Evolutionary conservation across 2,797 vertebrate genomes (phyloP).

Genomic region (Phataginus tricuspis): DNA sequence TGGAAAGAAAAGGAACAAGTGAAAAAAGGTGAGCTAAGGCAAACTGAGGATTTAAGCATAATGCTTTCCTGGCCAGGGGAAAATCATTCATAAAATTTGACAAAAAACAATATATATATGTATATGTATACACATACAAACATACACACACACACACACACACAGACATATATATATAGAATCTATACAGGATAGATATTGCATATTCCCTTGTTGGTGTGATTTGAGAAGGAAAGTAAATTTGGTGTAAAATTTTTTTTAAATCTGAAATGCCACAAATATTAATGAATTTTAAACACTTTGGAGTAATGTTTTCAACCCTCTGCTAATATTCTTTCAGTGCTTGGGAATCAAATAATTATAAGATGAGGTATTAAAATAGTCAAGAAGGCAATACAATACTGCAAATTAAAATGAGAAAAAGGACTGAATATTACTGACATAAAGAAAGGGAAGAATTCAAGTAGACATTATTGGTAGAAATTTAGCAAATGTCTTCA

Average conservation of each 20-base stretch:
- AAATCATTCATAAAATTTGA: neutral
- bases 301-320: neutral
- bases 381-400: neutral
- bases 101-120: neutral
- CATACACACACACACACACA: accelerated
- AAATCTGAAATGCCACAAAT: slow-evolving; percentile 12
- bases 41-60: slow-evolving; percentile 1
- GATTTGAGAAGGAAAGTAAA: slow-evolving; percentile 21
- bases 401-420: slow-evolving; percentile 19
- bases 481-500: neutral
- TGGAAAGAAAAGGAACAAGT: neutral
- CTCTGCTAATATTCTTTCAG: neutral
- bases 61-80: neutral
- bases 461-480: neutral
- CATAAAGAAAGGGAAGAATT: neutral
- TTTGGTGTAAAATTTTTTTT: slow-evolving; percentile 27
- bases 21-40: neutral
- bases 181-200: too few relatives aligned
- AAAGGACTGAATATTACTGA: neutral
- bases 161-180: neutral
- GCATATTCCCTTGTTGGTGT: neutral
- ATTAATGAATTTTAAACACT: slow-evolving; percentile 50
- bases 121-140: neutral
- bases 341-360: slow-evolving; percentile 43
- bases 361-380: neutral